Conservation (phyloP, 2,888 invertebrate genomes). For the Drosophila antonietae region DNA sequence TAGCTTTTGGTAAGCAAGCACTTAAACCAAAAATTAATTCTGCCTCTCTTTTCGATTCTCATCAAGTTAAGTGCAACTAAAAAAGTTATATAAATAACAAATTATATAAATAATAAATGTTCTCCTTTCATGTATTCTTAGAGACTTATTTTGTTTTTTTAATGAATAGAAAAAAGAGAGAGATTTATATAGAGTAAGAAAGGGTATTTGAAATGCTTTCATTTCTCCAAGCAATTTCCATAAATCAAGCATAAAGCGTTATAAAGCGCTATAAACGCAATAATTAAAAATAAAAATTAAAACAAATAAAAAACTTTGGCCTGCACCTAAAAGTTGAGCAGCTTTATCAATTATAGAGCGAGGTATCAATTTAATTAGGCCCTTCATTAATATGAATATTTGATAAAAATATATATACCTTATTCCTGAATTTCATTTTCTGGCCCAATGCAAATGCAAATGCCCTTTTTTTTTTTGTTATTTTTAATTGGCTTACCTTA, state of each 20-base stretch:
- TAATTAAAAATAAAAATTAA: background rate
- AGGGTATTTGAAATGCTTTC: background rate
- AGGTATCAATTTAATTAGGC: background rate
- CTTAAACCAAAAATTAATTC: background rate
- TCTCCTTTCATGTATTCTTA: no score
- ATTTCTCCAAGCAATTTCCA: background rate
- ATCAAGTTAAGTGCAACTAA: no score
- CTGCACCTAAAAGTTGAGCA: background rate
- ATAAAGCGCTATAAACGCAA: no score
- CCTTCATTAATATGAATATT: background rate
- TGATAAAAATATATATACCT: background rate
- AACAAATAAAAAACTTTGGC: background rate
- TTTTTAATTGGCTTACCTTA: slow-evolving; percentile 7
- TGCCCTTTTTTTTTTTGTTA: background rate
- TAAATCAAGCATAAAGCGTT: background rate
- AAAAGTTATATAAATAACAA: no score
- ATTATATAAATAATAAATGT: no score
- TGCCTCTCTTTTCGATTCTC: no score
- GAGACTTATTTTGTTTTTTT: no score
- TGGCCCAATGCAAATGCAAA: background rate
- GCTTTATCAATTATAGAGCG: background rate
- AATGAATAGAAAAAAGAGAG: no score
- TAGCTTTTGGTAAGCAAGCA: no score
- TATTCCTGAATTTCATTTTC: background rate
- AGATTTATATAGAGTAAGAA: no score